Conservation (phyloP, 37 sponge, comb jelly and placozoan genomes). For the Chondrosia reniformis region DNA sequence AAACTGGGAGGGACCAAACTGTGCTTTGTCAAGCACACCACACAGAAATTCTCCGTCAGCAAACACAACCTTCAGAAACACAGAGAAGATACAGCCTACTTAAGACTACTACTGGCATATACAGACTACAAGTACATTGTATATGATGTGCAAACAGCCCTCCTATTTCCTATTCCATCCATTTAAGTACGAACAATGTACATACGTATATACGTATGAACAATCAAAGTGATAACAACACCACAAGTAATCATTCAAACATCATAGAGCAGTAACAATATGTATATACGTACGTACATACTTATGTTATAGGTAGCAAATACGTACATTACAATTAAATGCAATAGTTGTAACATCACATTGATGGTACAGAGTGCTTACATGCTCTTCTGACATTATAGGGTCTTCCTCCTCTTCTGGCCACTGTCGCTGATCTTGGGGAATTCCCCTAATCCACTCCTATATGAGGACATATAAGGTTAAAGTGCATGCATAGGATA, state of each 20-base stretch:
- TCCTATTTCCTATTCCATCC: too few relatives aligned
- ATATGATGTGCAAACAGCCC: too few relatives aligned
- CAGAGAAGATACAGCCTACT: not conserved
- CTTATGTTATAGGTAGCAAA: not conserved
- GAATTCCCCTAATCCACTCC: slow-evolving; percentile 12
- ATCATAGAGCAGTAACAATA: too few relatives aligned
- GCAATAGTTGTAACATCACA: too few relatives aligned
- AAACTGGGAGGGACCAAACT: slow-evolving; percentile 89
- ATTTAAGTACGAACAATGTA: too few relatives aligned
- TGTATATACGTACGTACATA: not conserved
- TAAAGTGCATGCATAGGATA: not conserved
- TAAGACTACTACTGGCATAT: too few relatives aligned
- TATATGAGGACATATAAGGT: not conserved
- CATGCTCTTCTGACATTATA: slow-evolving; percentile 4
- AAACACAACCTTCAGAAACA: slow-evolving; percentile 69
- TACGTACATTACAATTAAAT: too few relatives aligned
- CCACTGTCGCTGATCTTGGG: not conserved
- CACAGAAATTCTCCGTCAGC: slow-evolving; percentile 85
- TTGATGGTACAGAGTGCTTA: too few relatives aligned
- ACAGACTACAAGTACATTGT: too few relatives aligned
- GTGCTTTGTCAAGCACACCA: slow-evolving; percentile 94
- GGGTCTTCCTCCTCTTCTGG: not conserved
- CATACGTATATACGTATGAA: too few relatives aligned
- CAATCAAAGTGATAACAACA: not conserved
- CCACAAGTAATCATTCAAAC: not conserved